These are phyloP conservation scores for Eupsilia transversa DNA, from an alignment of 2,888 invertebrate species.

Conservation along the genomic window DNA sequence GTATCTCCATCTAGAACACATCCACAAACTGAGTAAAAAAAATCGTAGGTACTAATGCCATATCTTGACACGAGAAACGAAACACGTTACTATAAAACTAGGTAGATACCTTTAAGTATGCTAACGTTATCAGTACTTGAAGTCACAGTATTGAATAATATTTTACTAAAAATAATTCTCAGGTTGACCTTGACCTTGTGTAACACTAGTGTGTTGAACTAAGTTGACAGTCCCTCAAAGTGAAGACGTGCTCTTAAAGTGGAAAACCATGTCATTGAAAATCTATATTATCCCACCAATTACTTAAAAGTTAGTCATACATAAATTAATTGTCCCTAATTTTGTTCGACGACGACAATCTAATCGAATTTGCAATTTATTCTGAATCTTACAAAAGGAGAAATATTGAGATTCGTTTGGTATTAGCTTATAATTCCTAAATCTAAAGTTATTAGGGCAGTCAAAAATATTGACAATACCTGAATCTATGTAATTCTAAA, in stretches of 20 bases:
- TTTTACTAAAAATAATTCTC: too few relatives aligned
- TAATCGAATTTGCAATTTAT: slow-evolving; percentile 1
- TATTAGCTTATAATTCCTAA: slow-evolving; percentile 1
- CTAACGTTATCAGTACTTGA: too few relatives aligned
- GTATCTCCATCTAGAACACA: too few relatives aligned
- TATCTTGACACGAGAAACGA: too few relatives aligned
- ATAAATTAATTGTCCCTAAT: slow-evolving; percentile 17
- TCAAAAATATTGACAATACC: background rate
- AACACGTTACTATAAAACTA: too few relatives aligned
- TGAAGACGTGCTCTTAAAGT: slow-evolving; percentile 20
- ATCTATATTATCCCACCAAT: slow-evolving; percentile 32
- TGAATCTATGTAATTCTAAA: too few relatives aligned
- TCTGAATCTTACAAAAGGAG: background rate
- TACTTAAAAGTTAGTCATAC: slow-evolving; percentile 12
- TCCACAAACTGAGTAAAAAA: too few relatives aligned
- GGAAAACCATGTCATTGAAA: slow-evolving; percentile 32
- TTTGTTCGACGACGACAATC: background rate
- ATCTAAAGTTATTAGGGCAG: background rate
- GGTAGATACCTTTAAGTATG: too few relatives aligned
- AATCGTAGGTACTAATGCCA: too few relatives aligned
- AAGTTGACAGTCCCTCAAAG: background rate
- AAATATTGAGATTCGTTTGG: background rate
- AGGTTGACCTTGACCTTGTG: background rate
- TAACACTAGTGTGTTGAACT: slow-evolving; percentile 15
- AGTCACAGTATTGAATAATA: too few relatives aligned